Base-by-base conservation (phyloP, 2,113 vertebrate genomes). In the Thamnaconus septentrionalis region DNA sequence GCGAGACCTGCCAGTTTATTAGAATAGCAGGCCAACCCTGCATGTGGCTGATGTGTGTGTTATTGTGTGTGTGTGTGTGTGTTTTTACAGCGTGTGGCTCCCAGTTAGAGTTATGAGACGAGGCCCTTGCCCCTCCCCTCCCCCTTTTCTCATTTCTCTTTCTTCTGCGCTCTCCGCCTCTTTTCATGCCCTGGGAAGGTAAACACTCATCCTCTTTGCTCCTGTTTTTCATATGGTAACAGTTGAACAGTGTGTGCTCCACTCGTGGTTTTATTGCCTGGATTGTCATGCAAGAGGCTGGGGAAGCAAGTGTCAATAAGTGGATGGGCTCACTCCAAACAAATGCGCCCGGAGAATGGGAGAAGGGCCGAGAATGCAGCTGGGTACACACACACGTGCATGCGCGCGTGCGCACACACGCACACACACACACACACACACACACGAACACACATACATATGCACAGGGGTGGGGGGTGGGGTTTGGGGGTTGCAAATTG, bases 301-400 rank as follows among this genome's bases (percentile, higher is more conserved):
- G 48, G 49, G 73, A 87, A 84, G 82, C 78, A 61, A 92, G 89
- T 89, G 91, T 91, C 90, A 91, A 90, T 90, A 91, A 91, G 87
- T 88, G 76, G 83, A 86, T 77, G 78, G 77, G 71, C 83, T 85
- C 81, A 79, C 51, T 84, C 85, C 81, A 89, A 88, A 92, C 86
- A 92, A 87, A 87, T 82, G 76, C 55, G 1, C 67, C 66, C 44
- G 47, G 75, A 80, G 80, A 87, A 86, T 82, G 56, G 75, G 76
- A 57, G 67, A 61, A 61, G 82, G 73, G 69, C 61, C 42, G 68
- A 82, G 85, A 87, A 75, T 82, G 81, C 91, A 91, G 90, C 88
- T 91, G 88, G 73, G 81, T 79, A 90, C 83, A 91, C 88, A 91
- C 70, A 76, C 42, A 31, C 64, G 66, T 49, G 46, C 60, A 56